phyloP scores from a whole-genome alignment of 2,113 vertebrate species.

The Cebidichthys violaceus region DNA sequence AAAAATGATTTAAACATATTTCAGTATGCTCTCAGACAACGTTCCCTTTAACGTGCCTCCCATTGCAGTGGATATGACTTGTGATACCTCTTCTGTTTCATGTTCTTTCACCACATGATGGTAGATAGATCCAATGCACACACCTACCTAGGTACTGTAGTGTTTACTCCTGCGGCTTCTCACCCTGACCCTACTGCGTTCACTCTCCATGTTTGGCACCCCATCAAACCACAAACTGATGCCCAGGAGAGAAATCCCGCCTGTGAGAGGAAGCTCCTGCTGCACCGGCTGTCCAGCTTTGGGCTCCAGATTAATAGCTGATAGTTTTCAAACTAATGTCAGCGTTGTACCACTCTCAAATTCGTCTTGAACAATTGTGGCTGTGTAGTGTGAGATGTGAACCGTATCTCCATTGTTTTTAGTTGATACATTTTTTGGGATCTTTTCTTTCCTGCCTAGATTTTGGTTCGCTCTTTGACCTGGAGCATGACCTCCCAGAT shows the following conservation, averaged over 20 bases:
- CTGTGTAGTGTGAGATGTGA: background rate
- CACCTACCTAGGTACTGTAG: slow-evolving; percentile 38
- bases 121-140: slow-evolving; percentile 40
- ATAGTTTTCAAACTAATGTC: background rate
- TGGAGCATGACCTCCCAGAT: slow-evolving; percentile 98
- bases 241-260: slow-evolving; percentile 43
- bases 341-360: background rate
- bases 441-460: slow-evolving; percentile 79
- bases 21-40: background rate
- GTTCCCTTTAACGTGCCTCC: background rate
- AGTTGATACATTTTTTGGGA: slow-evolving; percentile 1
- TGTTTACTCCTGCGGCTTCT: slow-evolving; percentile 75
- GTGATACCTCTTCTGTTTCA: background rate
- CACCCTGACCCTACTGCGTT: slow-evolving; percentile 52
- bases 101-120: background rate
- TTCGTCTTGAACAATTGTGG: background rate
- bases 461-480: slow-evolving; percentile 96
- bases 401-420: background rate
- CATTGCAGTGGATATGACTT: background rate
- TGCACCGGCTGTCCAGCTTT: slow-evolving; percentile 3
- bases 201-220: slow-evolving; percentile 63
- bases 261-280: slow-evolving; percentile 25
- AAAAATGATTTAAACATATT: background rate
- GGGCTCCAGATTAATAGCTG: background rate
- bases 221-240: slow-evolving; percentile 71